Conservation (phyloP, 1,140 invertebrate species). For the Chrysoperla carnea region DNA sequence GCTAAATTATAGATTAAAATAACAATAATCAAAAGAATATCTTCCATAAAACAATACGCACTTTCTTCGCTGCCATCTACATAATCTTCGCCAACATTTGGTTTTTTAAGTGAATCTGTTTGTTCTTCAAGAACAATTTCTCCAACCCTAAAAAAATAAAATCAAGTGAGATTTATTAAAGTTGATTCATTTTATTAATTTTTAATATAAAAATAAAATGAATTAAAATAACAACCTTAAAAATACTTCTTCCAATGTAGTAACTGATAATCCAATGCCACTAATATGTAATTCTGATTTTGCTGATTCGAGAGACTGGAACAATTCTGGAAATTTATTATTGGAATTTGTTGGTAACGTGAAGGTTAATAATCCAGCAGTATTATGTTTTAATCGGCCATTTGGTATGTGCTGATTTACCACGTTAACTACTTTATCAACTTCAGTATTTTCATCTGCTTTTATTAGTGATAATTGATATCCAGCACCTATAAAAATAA, state of each 20-base stretch:
- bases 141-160: background rate
- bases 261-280: constrained; percentile 38
- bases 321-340: constrained; percentile 24
- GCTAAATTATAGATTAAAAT: no score
- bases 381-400: constrained; percentile 26
- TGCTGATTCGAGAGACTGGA: constrained; percentile 29
- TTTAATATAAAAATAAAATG: no score
- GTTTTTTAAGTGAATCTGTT: background rate
- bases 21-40: no score
- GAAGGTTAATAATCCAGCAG: constrained; percentile 24
- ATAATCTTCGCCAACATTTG: no score
- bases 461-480: constrained; percentile 11
- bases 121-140: background rate
- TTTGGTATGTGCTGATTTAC: constrained; percentile 25
- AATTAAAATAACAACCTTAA: constrained; percentile 30
- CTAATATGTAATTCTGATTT: constrained; percentile 29
- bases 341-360: constrained; percentile 20
- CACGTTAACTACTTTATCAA: constrained; percentile 12
- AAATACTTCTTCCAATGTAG: constrained; percentile 57
- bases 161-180: no score
- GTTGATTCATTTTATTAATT: no score
- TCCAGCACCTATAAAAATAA: constrained; percentile 13
- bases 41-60: no score
- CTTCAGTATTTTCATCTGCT: background rate
- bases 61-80: no score